Evolutionary conservation across 1,140 invertebrate genomes (phyloP).

Genomic region (Reticulitermes speratus): DNA sequence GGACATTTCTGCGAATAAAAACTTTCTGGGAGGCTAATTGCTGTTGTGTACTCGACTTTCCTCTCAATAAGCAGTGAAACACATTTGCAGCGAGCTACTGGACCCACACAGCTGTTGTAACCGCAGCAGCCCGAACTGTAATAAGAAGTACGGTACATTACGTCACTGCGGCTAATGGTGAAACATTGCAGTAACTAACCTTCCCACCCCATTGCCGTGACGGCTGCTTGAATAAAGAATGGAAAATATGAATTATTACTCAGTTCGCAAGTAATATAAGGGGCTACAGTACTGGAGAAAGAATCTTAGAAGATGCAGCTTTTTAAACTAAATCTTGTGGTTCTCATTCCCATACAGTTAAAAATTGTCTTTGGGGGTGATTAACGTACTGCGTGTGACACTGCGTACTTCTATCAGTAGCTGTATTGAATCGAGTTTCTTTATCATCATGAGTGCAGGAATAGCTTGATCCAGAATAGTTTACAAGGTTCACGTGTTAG

Average conservation of each 20-base stretch:
- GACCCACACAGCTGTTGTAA: background rate
- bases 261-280: background rate
- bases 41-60: too few species aligned
- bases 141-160: background rate
- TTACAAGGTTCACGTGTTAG: background rate
- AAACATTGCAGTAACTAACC: background rate
- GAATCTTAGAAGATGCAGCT: background rate
- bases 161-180: background rate
- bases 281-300: background rate
- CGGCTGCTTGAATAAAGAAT: background rate
- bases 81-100: background rate
- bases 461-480: background rate
- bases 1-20: too few species aligned
- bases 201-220: background rate
- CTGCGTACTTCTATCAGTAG: background rate
- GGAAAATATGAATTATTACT: background rate
- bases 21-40: too few species aligned
- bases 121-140: background rate
- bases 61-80: too few species aligned
- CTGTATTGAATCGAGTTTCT: background rate
- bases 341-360: background rate
- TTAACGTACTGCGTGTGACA: background rate
- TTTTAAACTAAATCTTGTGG: background rate
- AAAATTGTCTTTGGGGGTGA: background rate
- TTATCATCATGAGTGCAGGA: background rate